A percentile compares a stretch with the other conserved stretches of the same genome.
phyloP scores from a whole-genome alignment of 2,797 vertebrate genomes.

The Pangasius macronema region DNA sequence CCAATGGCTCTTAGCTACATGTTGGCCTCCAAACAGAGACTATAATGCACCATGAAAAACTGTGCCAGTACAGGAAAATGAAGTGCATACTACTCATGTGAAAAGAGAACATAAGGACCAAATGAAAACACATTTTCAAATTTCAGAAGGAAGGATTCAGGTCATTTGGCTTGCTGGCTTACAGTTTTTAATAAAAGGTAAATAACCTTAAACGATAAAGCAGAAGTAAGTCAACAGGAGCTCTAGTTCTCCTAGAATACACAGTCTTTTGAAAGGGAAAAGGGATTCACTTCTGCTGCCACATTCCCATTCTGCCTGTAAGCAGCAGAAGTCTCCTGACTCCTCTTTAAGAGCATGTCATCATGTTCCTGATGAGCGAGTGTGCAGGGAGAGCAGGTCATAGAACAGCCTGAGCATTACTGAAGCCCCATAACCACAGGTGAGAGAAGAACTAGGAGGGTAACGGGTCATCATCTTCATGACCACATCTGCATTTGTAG shows the following conservation, averaged over 20 bases:
- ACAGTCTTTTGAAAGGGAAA: neutral
- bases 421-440: neutral
- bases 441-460: constrained; percentile 78
- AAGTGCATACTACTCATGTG: neutral
- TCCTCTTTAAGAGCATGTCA: neutral
- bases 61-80: neutral
- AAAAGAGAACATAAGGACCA: neutral
- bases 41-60: neutral
- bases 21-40: neutral
- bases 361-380: neutral
- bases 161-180: neutral
- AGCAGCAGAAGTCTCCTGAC: neutral
- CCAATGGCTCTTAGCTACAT: neutral
- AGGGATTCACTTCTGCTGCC: neutral
- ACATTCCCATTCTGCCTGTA: neutral
- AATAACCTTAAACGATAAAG: neutral
- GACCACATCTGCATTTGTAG: constrained; percentile 98
- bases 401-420: too few species aligned
- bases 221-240: neutral
- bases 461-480: constrained; percentile 93
- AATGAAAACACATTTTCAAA: neutral
- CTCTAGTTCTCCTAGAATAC: neutral
- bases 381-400: neutral
- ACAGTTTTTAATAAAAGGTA: neutral
- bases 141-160: neutral